Conservation (phyloP, 1,140 invertebrate genomes). For the Magallana ariakensis region DNA sequence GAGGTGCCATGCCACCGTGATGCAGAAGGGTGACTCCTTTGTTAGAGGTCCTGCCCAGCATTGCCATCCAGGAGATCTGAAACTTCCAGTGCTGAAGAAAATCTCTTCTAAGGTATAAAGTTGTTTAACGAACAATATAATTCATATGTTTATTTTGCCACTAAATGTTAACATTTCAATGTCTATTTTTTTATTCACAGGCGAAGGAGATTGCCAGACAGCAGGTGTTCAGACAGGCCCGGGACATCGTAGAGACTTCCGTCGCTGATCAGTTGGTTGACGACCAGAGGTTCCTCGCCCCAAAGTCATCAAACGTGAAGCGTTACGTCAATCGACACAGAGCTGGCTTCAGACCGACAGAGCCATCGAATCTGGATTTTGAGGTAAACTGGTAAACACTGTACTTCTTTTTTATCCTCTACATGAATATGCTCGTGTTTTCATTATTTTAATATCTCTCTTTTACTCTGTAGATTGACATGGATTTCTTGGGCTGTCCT, state of each 20-base stretch:
- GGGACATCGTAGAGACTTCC: background rate
- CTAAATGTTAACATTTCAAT: background rate
- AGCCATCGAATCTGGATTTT: too few relatives aligned
- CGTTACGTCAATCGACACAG: background rate
- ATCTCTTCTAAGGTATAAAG: constrained; percentile 25
- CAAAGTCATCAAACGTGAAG: background rate
- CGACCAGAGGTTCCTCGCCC: background rate
- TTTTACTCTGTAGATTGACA: too few relatives aligned
- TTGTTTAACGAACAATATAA: background rate
- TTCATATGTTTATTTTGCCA: background rate
- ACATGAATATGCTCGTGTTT: too few relatives aligned
- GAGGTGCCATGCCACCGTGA: too few relatives aligned
- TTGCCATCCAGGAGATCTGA: constrained; percentile 21
- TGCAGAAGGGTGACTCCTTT: too few relatives aligned
- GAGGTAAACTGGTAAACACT: too few relatives aligned
- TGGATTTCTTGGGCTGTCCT: too few relatives aligned
- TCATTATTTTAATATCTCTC: too few relatives aligned
- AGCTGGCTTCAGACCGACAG: too few relatives aligned
- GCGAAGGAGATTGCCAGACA: background rate
- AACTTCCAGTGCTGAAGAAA: constrained; percentile 22
- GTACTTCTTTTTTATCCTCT: too few relatives aligned
- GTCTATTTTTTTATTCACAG: background rate
- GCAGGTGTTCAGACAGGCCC: background rate
- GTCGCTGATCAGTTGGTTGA: too few relatives aligned
- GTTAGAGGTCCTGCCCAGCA: background rate